Evolutionary conservation across 2,797 vertebrate genomes (phyloP), one percentile per base, ranked within the genome.

Genomic region (Hoplostethus atlanticus): DNA sequence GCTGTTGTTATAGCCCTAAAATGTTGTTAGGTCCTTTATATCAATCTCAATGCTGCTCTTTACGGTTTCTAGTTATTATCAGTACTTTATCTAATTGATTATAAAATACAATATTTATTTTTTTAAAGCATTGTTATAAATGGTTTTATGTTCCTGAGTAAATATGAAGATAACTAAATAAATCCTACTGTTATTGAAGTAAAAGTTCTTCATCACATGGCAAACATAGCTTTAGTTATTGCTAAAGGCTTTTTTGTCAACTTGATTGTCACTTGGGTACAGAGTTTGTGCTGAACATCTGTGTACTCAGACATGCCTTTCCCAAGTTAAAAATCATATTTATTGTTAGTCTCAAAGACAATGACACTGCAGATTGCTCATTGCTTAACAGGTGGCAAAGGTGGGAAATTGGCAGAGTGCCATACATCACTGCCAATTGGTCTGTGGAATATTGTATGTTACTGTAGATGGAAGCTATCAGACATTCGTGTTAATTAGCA

Each of bases 191-290:
- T 52, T 70, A 28, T 54, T 70, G 55, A 57, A 60, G 60, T 7
- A 60, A 44, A 30, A 76, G 57, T 16, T 31, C 5, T 76, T 71
- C 36, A 79, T 77, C 56, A 75, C 30, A 7, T 3, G 1, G 42
- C n/a, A 75, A 82, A 82, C 64, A 83, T 25, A 16, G 54, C 53
- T 55, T 67, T 55, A 69, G 21, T 59, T 64, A 44, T 50, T 52
- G 69, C 67, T 75, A 44, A 54, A 59, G 64, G 79, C 17, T 13
- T 81, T 79, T 80, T 66, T 61, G 73, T 85, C 57, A 80, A 48
- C 72, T 70, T 54, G 57, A 68, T 67, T 56, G 36, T 64, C 84
- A 80, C 73, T 77, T 86, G 83, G 71, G 31, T 75, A 81, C 86
- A 81, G 62, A 42, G 81, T 51, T 77, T 54, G 53, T 16, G 58